Base-by-base conservation (phyloP, 2,113 vertebrate species). In the Himantopus leucocephalus region DNA sequence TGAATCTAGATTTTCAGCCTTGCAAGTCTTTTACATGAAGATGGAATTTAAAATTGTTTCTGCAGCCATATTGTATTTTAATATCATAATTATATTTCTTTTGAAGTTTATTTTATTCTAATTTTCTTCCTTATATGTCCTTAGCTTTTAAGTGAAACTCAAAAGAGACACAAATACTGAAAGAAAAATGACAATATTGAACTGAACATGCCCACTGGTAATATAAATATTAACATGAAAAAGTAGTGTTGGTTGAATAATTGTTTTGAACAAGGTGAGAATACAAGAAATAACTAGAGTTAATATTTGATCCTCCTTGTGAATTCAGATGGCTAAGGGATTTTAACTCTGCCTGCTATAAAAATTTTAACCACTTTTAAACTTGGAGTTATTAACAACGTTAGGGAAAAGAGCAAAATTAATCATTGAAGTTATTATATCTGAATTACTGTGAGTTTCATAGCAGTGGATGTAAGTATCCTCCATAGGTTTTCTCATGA, bases 321-420 rank as follows among this genome's bases (percentile, higher is more conserved):
- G 43, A 89, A 91, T 78, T 27, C 64, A 80, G 55, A 50, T 48
- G 47, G 76, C 37, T 81, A 35, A 86, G 50, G 45, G 22, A 29
- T 81, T 94, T 87, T 55, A 70, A 82, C 14, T 71, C 29, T 72
- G 15, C 43, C 53, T 84, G 60, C 84, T 80, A 67, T n/a, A 60
- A 88, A 68, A 92, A 56, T 50, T 71, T 47, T 20, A 59, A 59
- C 23, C 39, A 72, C 45, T 45, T 87, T 93, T 94, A 58, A 93
- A 64, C 62, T 68, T 86, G 45, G 41, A 48, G 30, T 83, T 59
- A 81, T 41, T 91, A 95, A 90, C 47, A 91, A 22, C 32, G 5
- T 96, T 66, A 91, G 48, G 47, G 95, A 83, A 94, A 96, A 91
- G 24, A 75, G 41, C 66, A 94, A 70, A 92, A 92, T 91, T 96